A percentile compares a stretch with the other conserved stretches of the same genome.
phyloP scores from a whole-genome alignment of 2,113 vertebrate genomes.

The Rynchops niger region DNA sequence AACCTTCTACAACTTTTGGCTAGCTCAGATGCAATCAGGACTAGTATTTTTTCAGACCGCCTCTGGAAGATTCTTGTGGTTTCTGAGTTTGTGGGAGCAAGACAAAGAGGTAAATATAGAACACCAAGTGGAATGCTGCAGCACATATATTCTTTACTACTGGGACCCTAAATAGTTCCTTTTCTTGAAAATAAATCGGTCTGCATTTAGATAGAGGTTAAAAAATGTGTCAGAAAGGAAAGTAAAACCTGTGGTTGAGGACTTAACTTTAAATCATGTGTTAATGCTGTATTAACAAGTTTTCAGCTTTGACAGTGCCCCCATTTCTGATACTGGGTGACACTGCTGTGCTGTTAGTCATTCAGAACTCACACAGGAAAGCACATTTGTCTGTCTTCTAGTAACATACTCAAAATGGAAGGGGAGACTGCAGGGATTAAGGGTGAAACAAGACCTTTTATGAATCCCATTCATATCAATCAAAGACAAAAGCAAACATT shows the following conservation, averaged over 20 bases:
- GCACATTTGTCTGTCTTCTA: neutral
- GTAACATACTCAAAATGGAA: neutral
- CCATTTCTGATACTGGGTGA: neutral
- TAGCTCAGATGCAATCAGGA: neutral
- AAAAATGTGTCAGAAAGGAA: neutral
- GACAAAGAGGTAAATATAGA: neutral
- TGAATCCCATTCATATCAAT: constrained; percentile 60
- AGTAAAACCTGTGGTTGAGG: neutral
- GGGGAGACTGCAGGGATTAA: neutral
- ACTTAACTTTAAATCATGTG: neutral
- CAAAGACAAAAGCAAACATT: constrained; percentile 67
- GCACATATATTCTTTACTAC: neutral
- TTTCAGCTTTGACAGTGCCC: neutral
- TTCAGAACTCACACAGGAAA: neutral
- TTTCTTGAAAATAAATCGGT: neutral
- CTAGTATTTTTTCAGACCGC: neutral
- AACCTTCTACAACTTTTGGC: neutral
- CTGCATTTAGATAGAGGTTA: neutral
- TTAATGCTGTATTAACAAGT: neutral
- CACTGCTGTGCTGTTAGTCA: neutral
- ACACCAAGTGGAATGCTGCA: neutral
- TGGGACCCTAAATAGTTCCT: neutral
- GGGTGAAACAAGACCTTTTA: neutral
- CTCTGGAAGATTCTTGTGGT: neutral
- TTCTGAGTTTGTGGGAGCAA: neutral